Percentiles rank a stretch among this genome's conserved stretches.
These are phyloP conservation scores for Anniella stebbinsi DNA, from an alignment of 2,797 vertebrate genomes.

Conservation along the genomic window DNA sequence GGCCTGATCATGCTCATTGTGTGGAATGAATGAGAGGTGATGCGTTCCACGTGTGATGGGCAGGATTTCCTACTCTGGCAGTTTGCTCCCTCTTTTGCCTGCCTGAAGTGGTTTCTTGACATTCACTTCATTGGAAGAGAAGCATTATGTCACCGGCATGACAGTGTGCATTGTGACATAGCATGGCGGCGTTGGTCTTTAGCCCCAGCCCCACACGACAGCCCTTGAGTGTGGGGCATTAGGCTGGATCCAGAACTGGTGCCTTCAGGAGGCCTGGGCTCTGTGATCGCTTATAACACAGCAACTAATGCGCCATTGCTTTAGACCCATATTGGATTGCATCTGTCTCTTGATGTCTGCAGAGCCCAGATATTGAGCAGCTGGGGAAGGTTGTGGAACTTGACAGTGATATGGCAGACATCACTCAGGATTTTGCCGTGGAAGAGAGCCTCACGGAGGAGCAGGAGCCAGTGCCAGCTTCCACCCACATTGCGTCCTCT, in stretches of 20 bases:
- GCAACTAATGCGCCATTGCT: too few species aligned
- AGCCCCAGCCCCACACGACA: background rate
- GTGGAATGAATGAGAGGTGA: background rate
- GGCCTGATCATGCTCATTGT: background rate
- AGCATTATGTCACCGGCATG: background rate
- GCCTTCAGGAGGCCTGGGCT: rapidly evolving
- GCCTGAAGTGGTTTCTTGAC: background rate
- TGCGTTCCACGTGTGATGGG: background rate
- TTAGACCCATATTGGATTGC: background rate
- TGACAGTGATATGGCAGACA: constrained; percentile 97
- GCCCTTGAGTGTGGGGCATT: background rate
- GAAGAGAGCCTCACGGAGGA: constrained; percentile 78
- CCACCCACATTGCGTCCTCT: constrained; percentile 87
- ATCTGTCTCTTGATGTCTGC: constrained; percentile 54
- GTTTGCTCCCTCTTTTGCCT: background rate
- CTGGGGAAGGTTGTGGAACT: constrained; percentile 84
- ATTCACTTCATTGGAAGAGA: background rate
- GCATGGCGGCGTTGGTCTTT: background rate
- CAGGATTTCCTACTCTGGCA: background rate
- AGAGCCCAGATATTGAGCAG: constrained; percentile 82
- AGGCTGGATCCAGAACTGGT: background rate
- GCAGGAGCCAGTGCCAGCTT: constrained; percentile 82
- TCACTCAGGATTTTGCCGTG: constrained; percentile 84
- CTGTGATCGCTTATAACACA: too few species aligned
- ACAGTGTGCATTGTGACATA: too few species aligned